Conservation (phyloP, 2,113 vertebrate species). For the Cathartes aura region DNA sequence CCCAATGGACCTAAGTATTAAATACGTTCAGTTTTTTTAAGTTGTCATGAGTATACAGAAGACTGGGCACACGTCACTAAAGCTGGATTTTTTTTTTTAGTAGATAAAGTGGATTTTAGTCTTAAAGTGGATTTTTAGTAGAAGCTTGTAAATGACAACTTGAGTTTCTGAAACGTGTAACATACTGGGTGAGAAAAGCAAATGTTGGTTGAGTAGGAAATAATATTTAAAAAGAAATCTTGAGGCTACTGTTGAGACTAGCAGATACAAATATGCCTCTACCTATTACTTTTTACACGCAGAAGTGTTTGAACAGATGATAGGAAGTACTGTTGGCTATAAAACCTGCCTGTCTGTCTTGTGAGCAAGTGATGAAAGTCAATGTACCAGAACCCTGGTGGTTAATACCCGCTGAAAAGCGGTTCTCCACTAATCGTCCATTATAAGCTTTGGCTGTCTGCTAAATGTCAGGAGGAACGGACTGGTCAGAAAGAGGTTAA, state of each 20-base stretch:
- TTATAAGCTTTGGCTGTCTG: background rate
- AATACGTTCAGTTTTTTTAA: constrained; percentile 6
- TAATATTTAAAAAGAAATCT: background rate
- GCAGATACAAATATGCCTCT: background rate
- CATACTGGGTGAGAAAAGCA: background rate
- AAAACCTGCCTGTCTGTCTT: background rate
- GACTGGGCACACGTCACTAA: background rate
- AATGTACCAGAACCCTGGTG: background rate
- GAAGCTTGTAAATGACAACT: background rate
- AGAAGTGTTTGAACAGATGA: background rate
- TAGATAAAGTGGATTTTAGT: constrained; percentile 37
- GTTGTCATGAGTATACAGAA: background rate
- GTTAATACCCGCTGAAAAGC: background rate
- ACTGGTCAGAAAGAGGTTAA: background rate
- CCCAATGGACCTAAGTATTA: constrained; percentile 13
- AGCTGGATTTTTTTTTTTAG: background rate
- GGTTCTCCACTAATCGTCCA: background rate
- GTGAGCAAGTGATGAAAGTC: background rate
- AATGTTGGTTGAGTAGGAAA: background rate
- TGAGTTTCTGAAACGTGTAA: background rate
- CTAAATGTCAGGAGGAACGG: background rate
- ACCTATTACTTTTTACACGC: background rate
- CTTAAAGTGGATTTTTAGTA: constrained; percentile 24
- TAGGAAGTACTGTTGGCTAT: background rate
- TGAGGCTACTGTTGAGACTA: background rate